Base-by-base conservation (phyloP, 2,113 vertebrate genomes). In the Brachyhypopomus occidentalis region DNA sequence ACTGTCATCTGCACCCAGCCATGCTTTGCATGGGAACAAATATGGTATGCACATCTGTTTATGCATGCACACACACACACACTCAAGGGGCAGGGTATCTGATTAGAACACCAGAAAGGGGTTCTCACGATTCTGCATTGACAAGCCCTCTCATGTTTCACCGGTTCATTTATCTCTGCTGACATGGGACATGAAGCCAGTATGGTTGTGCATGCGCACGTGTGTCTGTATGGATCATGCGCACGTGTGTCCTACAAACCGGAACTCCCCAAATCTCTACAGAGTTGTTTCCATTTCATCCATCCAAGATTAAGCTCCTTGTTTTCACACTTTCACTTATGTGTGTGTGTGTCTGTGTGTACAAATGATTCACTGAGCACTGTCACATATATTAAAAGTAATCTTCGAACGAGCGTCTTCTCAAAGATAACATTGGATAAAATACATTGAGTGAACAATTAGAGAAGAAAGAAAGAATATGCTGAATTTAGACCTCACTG, bases 51-150 rank as follows among this genome's bases (percentile, higher is more conserved):
- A 30, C 30, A 30, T 30, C 30, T 30, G 30, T 30, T 30, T 30
- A 30, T 30, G 30, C 30, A 30, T 3, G 30, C 30, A 74, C 38
- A 63, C 58, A 64, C 58, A 70, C 64, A 79, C 75, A 77, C 56
- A 71, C 52, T 71, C 20, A 23, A 4, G 20, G 63, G 11, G 22
- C 7, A 63, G 19, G 36, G 12, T 48, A 6, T 62, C n/a, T 81
- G n/a, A 81, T 70, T 72, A 34, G 16, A 69, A 81, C 17, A 75
- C 48, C 72, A 81, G 79, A 81, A 8, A 19, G 17, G 0, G 17
- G 22, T 19, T 63, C 34, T 80, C 17, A 56, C 20, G 77, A 36
- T n/a, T 45, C 52, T 7, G 1, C 2, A n/a, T 25, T 59, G 75
- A 77, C 41, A 45, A 27, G 27, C 30, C 62, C 41, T 58, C 41